These are phyloP conservation scores for Temnopleurus reevesii DNA, from an alignment of 53 echinoderm and acorn worm genomes.

Conservation along the genomic window DNA sequence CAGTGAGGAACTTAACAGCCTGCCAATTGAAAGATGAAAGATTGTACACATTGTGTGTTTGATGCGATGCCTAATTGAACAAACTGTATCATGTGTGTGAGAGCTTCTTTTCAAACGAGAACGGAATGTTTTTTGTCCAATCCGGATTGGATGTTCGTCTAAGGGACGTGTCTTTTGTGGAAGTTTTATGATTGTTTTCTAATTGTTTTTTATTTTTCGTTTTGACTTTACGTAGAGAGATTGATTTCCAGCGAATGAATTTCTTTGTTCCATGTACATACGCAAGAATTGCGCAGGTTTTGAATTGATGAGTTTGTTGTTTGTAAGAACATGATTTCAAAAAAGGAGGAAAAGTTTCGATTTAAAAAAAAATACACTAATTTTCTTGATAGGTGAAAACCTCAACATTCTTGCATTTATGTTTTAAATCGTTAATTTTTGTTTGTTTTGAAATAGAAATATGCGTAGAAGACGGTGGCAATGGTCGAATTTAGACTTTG, in stretches of 20 bases:
- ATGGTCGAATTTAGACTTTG: no score
- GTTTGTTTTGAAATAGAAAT: no score
- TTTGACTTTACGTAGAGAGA: background rate
- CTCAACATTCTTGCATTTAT: no score
- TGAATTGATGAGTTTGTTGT: background rate
- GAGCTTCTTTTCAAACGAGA: background rate
- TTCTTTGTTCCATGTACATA: background rate
- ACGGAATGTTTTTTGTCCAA: conserved; percentile 20
- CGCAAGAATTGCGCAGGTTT: background rate
- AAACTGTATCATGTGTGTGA: conserved; percentile 30
- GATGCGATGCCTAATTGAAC: conserved; percentile 40
- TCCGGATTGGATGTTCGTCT: conserved; percentile 1
- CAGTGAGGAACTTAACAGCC: no score
- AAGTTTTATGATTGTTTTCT: background rate
- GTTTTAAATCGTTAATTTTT: no score
- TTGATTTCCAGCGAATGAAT: background rate
- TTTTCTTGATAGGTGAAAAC: no score
- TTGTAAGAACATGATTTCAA: background rate
- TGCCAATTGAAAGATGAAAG: background rate
- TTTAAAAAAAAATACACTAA: no score
- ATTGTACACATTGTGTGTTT: background rate
- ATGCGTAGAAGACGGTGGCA: no score
- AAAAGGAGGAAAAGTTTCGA: background rate
- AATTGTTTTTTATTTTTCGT: background rate
- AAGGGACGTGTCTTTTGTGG: background rate